These are phyloP conservation scores for Horisme vitalbata DNA, from an alignment of 2,888 invertebrate species.

Conservation along the genomic window DNA sequence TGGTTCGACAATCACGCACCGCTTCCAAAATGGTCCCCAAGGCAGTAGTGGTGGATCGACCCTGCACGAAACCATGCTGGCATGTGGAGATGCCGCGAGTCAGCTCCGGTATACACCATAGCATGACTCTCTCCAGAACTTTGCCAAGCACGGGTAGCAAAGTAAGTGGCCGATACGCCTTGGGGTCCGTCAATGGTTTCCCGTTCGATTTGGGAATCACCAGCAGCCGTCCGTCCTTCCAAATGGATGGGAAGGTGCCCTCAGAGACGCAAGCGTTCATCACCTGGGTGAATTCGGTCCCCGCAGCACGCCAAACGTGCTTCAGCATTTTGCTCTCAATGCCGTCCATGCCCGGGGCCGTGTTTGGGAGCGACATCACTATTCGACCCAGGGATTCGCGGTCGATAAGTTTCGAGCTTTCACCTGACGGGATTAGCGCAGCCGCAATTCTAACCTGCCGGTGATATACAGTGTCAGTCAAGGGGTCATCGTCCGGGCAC, in stretches of 20 bases:
- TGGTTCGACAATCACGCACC: neutral
- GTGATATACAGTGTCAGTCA: neutral
- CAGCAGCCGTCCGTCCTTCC: neutral
- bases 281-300: neutral
- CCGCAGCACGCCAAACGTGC: neutral
- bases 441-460: neutral
- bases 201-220: neutral
- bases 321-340: neutral
- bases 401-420: neutral
- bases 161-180: conserved; percentile 40
- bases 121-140: conserved; percentile 12
- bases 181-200: neutral
- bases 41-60: conserved; percentile 38
- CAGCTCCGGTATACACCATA: neutral
- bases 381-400: neutral
- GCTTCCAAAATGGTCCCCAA: conserved; percentile 8
- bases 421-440: neutral
- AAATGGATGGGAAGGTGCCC: neutral
- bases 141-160: conserved; percentile 42
- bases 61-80: conserved; percentile 44
- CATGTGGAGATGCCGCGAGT: conserved; percentile 10
- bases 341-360: neutral
- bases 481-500: neutral
- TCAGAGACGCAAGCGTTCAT: neutral
- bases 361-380: neutral